Percentiles rank a stretch among this genome's conserved stretches.
Conservation (phyloP, 2,113 vertebrate species). For the Choloepus hoffmanni region DNA sequence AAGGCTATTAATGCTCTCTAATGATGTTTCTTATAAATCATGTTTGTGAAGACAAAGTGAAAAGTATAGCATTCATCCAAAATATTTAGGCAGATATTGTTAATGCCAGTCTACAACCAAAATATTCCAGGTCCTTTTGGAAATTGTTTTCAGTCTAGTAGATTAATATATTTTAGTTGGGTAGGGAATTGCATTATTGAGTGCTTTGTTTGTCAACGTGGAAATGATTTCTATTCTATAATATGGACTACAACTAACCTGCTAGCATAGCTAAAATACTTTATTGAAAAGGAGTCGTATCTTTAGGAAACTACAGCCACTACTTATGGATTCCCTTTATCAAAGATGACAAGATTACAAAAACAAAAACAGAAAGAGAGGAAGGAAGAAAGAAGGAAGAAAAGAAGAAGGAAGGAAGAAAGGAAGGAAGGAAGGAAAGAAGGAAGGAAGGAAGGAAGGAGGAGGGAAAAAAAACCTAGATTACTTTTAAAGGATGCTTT, state of each 20-base stretch:
- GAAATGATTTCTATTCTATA: conserved; percentile 48
- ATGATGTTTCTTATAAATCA: conserved; percentile 50
- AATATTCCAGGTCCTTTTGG: not conserved
- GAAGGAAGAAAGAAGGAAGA: not conserved
- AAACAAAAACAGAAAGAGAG: not conserved
- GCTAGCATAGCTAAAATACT: not conserved
- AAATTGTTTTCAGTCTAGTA: conserved; percentile 23
- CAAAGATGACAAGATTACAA: not conserved
- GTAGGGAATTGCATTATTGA: conserved; percentile 1
- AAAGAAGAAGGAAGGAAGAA: not conserved
- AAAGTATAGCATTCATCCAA: not conserved
- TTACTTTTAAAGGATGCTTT: not conserved
- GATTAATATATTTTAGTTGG: conserved; percentile 15
- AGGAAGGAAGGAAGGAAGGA: no score
- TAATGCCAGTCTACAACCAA: not conserved
- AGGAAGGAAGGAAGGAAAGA: not conserved
- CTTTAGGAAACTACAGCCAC: not conserved
- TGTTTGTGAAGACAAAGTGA: conserved; percentile 17
- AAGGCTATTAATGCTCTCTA: conserved; percentile 26
- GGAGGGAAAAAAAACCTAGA: not conserved
- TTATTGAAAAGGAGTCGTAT: conserved; percentile 26
- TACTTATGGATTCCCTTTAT: not conserved
- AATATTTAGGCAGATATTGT: conserved; percentile 30
- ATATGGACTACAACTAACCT: not conserved
- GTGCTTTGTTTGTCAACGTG: conserved; percentile 4